Percentiles rank a stretch among this genome's conserved stretches.
These are phyloP conservation scores for Misgurnus anguillicaudatus DNA, from an alignment of 2,113 vertebrate species.

Conservation along the genomic window DNA sequence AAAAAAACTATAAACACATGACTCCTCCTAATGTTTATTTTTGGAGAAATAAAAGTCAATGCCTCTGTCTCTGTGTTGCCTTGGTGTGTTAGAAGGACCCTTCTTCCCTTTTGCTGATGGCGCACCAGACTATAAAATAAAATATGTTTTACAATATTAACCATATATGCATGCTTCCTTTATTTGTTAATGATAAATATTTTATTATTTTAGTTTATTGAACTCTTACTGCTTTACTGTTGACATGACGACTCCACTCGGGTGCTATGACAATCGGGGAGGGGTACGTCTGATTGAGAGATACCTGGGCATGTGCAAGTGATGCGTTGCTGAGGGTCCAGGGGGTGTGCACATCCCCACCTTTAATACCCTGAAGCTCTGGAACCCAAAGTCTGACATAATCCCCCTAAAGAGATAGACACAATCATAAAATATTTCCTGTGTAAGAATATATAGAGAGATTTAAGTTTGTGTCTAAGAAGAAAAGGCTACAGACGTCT, in stretches of 20 bases:
- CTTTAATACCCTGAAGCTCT: slow-evolving; percentile 73
- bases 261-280: slow-evolving; percentile 71
- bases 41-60: slow-evolving; percentile 82
- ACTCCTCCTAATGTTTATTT: slow-evolving; percentile 63
- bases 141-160: neutral
- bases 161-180: no score
- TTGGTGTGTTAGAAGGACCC: slow-evolving; percentile 62
- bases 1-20: neutral
- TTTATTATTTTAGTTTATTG: neutral
- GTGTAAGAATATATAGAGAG: no score
- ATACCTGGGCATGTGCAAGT: slow-evolving; percentile 67
- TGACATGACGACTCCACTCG: slow-evolving; percentile 77
- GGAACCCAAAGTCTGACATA: slow-evolving; percentile 78
- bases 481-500: neutral
- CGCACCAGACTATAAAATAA: slow-evolving; percentile 58
- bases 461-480: no score
- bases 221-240: slow-evolving; percentile 71
- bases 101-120: slow-evolving; percentile 65
- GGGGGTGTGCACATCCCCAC: slow-evolving; percentile 74
- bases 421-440: no score
- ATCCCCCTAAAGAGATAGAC: slow-evolving; percentile 70
- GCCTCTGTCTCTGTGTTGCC: slow-evolving; percentile 72
- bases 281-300: slow-evolving; percentile 76
- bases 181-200: no score
- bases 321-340: slow-evolving; percentile 73